These are phyloP conservation scores for Tetragonisca angustula DNA, from an alignment of 2,888 invertebrate species.

Conservation along the genomic window DNA sequence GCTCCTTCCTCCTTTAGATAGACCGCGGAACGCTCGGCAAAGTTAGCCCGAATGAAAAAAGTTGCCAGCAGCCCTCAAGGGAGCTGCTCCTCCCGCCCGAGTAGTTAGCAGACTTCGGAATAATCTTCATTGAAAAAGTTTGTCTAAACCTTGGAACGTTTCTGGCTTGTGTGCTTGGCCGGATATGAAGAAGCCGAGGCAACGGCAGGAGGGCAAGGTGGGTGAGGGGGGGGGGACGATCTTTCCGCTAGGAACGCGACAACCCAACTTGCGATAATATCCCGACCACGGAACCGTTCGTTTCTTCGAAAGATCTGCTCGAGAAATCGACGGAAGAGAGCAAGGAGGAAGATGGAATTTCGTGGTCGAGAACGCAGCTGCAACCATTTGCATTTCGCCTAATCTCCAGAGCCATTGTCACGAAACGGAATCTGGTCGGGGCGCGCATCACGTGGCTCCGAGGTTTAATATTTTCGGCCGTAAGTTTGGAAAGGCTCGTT, in stretches of 20 bases:
- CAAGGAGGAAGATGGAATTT: background rate
- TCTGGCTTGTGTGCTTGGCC: constrained; percentile 54
- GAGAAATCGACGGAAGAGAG: background rate
- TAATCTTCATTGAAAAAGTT: constrained; percentile 84
- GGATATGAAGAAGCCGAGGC: constrained; percentile 63
- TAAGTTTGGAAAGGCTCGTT: constrained; percentile 65
- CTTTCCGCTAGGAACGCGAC: constrained; percentile 49
- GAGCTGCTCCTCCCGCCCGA: constrained; percentile 66
- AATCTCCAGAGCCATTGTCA: constrained; percentile 50
- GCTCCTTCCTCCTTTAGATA: constrained; percentile 60
- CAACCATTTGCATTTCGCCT: constrained; percentile 35
- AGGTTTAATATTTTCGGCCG: constrained; percentile 27
- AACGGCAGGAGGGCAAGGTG: constrained; percentile 7
- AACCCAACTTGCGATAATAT: constrained; percentile 26
- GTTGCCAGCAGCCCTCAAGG: constrained; percentile 78
- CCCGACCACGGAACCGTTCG: background rate
- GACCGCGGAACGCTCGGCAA: constrained; percentile 69
- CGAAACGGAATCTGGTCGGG: constrained; percentile 47
- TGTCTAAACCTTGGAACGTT: constrained; percentile 72
- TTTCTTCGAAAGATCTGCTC: background rate
- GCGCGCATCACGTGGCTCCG: constrained; percentile 7
- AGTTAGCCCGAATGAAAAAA: constrained; percentile 80
- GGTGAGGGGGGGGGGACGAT: background rate
- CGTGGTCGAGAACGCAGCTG: constrained; percentile 45
- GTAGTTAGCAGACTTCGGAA: constrained; percentile 81